phyloP scores from a whole-genome alignment of 2,888 invertebrate species.

The Diadegma fenestrale region DNA sequence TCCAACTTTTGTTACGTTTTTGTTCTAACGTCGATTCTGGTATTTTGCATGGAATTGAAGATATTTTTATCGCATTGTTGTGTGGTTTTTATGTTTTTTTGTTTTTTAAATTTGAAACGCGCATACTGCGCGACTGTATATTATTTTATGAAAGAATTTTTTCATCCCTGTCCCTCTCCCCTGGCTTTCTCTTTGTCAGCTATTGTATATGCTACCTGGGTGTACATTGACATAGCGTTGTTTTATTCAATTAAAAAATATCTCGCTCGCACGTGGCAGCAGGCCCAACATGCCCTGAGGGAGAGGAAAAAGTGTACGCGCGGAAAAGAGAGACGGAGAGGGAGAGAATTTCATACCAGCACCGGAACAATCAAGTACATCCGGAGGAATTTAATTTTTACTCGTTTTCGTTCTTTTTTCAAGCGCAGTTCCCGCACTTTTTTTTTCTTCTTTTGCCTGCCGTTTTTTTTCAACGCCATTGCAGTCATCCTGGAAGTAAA shows the following conservation, averaged over 20 bases:
- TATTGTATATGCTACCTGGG: conserved; percentile 34
- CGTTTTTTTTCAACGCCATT: conserved; percentile 43
- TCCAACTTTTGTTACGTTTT: neutral
- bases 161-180: neutral
- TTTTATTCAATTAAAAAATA: conserved; percentile 60
- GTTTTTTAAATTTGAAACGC: neutral
- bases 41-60: neutral
- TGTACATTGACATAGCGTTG: conserved; percentile 55
- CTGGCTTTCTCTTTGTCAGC: neutral
- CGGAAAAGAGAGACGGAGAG: neutral
- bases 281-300: conserved; percentile 27
- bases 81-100: neutral
- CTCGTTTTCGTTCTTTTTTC: conserved; percentile 14
- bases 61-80: neutral
- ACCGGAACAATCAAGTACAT: conserved; percentile 55
- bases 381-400: conserved; percentile 53
- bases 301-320: conserved; percentile 1
- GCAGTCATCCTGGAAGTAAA: conserved; percentile 24
- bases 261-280: conserved; percentile 51
- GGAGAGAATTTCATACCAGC: conserved; percentile 30
- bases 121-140: conserved; percentile 29
- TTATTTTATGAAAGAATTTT: conserved; percentile 45
- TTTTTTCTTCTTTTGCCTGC: conserved; percentile 21
- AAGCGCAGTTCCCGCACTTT: neutral
- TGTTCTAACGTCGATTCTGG: neutral